phyloP scores from a whole-genome alignment of 37 sponge, comb jelly and placozoan species.

The Ephydatia muelleri region DNA sequence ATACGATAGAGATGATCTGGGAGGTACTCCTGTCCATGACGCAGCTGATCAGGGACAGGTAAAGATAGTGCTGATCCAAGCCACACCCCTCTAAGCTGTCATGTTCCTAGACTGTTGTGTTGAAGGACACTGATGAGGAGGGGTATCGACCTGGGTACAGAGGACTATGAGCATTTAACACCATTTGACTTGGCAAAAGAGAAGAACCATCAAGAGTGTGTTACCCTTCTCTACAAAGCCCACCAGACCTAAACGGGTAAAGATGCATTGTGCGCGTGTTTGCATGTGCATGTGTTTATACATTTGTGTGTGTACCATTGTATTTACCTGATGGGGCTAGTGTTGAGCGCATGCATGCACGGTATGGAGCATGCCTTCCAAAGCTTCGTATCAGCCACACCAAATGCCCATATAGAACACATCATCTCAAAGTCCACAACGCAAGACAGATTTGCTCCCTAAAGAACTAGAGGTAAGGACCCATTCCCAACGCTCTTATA shows the following conservation, averaged over 20 bases:
- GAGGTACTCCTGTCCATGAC: slow-evolving; percentile 86
- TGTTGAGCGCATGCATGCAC: background rate
- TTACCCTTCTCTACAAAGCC: slow-evolving; percentile 52
- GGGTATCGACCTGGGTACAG: slow-evolving; percentile 44
- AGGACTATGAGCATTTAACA: slow-evolving; percentile 63
- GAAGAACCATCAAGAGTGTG: slow-evolving; percentile 66
- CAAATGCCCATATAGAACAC: background rate
- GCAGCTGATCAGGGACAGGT: slow-evolving; percentile 92
- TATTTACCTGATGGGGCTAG: no score
- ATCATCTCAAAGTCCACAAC: background rate
- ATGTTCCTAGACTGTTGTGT: slow-evolving; percentile 25
- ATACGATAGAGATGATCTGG: slow-evolving; percentile 69
- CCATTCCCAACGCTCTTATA: no score
- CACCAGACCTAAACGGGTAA: slow-evolving; percentile 6
- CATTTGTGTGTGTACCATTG: slow-evolving; percentile 5
- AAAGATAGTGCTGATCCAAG: background rate
- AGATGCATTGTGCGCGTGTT: no score
- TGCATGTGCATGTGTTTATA: slow-evolving; percentile 5
- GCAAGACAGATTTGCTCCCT: background rate
- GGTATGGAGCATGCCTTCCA: background rate
- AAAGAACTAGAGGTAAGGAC: background rate
- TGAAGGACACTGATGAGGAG: slow-evolving; percentile 44
- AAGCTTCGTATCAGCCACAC: no score
- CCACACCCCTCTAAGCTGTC: background rate
- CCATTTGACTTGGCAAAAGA: slow-evolving; percentile 80